Evolutionary conservation across 2,888 invertebrate genomes (phyloP).

Genomic region (Portevinia maculata): DNA sequence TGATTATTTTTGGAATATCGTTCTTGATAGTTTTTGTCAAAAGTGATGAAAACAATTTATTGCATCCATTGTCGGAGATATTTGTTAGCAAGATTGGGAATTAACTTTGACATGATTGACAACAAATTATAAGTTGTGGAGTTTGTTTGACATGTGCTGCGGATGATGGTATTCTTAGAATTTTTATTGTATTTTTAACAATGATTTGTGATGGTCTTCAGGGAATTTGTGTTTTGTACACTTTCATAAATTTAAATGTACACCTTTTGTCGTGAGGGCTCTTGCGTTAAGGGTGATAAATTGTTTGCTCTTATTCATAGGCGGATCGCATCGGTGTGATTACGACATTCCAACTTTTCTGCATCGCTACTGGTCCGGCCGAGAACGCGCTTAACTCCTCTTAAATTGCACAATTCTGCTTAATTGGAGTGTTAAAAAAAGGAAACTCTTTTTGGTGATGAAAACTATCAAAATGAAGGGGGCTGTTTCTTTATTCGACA

Average conservation of each 20-base stretch:
- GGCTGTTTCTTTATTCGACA: too few species aligned
- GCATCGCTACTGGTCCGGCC: too few species aligned
- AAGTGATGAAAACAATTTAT: slow-evolving; percentile 31
- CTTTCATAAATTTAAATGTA: not conserved
- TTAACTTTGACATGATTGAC: slow-evolving; percentile 12
- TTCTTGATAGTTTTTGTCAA: not conserved
- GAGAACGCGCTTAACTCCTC: too few species aligned
- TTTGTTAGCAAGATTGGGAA: not conserved
- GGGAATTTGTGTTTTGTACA: not conserved
- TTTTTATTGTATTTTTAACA: not conserved
- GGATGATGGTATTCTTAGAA: not conserved
- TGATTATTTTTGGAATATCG: slow-evolving; percentile 21
- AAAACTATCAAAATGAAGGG: too few species aligned
- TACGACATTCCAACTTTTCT: too few species aligned
- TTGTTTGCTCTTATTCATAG: not conserved
- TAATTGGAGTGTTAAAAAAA: too few species aligned
- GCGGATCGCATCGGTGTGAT: not conserved
- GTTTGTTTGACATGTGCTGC: not conserved
- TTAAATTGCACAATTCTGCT: too few species aligned
- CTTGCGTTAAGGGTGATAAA: not conserved
- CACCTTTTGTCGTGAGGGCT: not conserved
- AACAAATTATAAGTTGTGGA: not conserved
- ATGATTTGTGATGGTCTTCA: not conserved
- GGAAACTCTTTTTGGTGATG: too few species aligned
- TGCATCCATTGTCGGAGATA: slow-evolving; percentile 30